Evolutionary conservation across 2,888 invertebrate species (phyloP), one percentile per base, ranked within the genome.

Genomic region (Mythimna loreyi): DNA sequence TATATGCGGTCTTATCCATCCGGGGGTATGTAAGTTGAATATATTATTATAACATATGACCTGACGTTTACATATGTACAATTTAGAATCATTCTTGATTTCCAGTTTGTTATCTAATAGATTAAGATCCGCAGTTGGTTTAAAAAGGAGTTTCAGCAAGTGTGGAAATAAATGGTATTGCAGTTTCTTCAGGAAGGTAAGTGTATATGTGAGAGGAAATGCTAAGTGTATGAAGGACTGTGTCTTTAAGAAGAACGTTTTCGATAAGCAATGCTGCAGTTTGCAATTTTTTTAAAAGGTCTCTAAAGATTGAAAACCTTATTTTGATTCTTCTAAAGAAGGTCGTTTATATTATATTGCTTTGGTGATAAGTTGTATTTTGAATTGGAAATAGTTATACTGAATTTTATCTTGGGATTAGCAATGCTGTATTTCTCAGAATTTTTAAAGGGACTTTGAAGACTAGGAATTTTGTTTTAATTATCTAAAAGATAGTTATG

Each of bases 1-100:
- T 73, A 57, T 65, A 73, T 47, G 13, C 40, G 9, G 9, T 6
- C 40, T 62, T 80, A 74, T 67, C 64, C 28, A 56, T 49, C 25
- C 25, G 23, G 36, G 80, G 68, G 80, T 77, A 64, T 56, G 75
- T 80, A 80, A 43, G 62, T 68, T 68, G 80, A 40, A 80, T 68
- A 75, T 55, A 74, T 76, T 80, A 57, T 11, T 25, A 61, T 63
- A 78, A 73, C 59, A 73, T 74, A 64, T 16, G n/a, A 13, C 13
- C 2, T 58, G 65, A 68, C 43, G 55, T 52, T 75, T 68, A 80
- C 77, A 77, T 80, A 80, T 75, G 65, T 77, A 80, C 68, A 21
- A 0, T 21, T 4, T 56, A 52, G 43, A 53, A 78, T 59, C 53
- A 63, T 63, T 64, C 53, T 61, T 23, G 76, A 73, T 64, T n/a